phyloP scores from a whole-genome alignment of 2,797 vertebrate species.

The Argyrosomus regius region DNA sequence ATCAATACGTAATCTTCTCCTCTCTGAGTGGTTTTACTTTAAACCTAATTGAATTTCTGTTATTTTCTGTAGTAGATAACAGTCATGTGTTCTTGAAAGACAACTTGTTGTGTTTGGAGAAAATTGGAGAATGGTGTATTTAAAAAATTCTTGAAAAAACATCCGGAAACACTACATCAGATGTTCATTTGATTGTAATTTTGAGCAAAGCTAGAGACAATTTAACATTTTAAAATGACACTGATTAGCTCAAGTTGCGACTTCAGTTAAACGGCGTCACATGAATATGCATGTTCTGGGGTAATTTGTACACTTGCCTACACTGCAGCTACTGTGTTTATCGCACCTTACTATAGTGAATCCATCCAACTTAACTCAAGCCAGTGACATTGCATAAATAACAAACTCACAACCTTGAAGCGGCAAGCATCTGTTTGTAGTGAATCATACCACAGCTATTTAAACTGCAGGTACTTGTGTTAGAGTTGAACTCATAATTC shows the following conservation, averaged over 20 bases:
- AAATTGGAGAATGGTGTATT: neutral
- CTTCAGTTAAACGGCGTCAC: neutral
- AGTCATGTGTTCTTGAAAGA: neutral
- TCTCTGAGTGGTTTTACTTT: slow-evolving; percentile 28
- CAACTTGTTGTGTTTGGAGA: neutral
- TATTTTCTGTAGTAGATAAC: neutral
- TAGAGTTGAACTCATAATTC: slow-evolving; percentile 59
- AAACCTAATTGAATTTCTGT: slow-evolving; percentile 2
- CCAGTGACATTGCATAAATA: slow-evolving; percentile 25
- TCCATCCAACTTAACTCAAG: slow-evolving; percentile 13
- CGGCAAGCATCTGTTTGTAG: slow-evolving; percentile 32
- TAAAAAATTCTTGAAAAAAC: neutral
- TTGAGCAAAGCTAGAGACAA: neutral
- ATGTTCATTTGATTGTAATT: neutral
- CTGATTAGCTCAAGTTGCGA: neutral
- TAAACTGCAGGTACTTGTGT: slow-evolving; percentile 33
- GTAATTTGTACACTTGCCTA: neutral
- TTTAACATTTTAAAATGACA: neutral
- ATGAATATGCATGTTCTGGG: neutral
- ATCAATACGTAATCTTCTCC: slow-evolving; percentile 34
- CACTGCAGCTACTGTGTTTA: neutral
- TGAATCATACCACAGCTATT: slow-evolving; percentile 17
- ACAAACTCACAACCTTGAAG: slow-evolving; percentile 40
- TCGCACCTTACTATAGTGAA: neutral
- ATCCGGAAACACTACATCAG: too few relatives aligned